These are phyloP conservation scores for Gymnocephalus cernua DNA, from an alignment of 2,113 vertebrate genomes.

Conservation along the genomic window DNA sequence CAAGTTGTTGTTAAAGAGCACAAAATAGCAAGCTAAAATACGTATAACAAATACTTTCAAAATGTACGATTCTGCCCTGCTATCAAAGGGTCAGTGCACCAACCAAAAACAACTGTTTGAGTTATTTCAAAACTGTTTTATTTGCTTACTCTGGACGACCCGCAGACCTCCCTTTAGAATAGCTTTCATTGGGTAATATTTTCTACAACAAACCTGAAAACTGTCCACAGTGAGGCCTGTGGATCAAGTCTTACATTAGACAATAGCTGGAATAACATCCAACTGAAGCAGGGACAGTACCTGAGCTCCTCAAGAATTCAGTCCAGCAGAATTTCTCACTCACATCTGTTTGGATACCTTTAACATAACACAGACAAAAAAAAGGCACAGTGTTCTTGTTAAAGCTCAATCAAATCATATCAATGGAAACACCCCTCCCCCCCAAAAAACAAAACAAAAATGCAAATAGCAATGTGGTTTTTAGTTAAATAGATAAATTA, in stretches of 20 bases:
- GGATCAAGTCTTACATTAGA: neutral
- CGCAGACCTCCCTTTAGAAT: neutral
- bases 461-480: neutral
- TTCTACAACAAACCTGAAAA: neutral
- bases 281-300: slow-evolving; percentile 72
- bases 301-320: slow-evolving; percentile 88
- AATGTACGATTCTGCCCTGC: neutral
- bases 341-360: slow-evolving; percentile 88
- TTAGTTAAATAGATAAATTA: neutral
- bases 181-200: neutral
- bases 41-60: neutral
- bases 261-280: neutral
- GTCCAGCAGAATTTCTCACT: slow-evolving; percentile 87
- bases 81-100: neutral
- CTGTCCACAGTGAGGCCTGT: neutral
- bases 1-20: neutral
- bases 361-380: slow-evolving; percentile 28
- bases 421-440: neutral
- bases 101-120: neutral
- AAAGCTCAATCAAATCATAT: neutral
- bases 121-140: neutral
- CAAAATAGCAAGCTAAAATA: neutral
- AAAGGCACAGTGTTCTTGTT: neutral
- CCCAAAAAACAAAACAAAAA: neutral
- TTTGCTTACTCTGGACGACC: neutral